Base-by-base conservation (phyloP, 1,140 invertebrate species). In the Papilio dardanus region DNA sequence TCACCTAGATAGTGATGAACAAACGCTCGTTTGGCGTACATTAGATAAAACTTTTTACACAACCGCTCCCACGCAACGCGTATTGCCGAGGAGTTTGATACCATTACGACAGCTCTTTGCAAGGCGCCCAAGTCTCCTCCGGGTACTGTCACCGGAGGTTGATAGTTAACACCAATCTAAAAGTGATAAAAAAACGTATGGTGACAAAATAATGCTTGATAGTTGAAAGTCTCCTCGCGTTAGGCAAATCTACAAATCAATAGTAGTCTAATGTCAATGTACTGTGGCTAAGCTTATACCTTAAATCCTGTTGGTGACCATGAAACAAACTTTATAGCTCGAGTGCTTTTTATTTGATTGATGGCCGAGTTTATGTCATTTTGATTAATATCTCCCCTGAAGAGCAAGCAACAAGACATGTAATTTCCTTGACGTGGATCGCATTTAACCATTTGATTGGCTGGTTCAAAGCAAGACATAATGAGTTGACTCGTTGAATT, bases 391-490 rank as follows among this genome's bases (percentile, higher is more conserved):
- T 96, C 95, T 19, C 95, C 95, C 75, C 94, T 86, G 82, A 97
- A 97, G 1, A 97, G 88, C 88, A 97, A 94, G 86, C 96, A 97
- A 76, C 96, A 96, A 2, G 96, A 96, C 96, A 97, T 97, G 76
- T 96, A 96, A 78, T 95, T 96, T 6, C 96, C 96, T 62, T 91
- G 89, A 3, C 95, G 93, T 0, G 96, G 96, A 88, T 96, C 95
- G 81, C 96, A 97, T 82, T 97, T 95, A 0, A 97, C 96, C 97
- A 98, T 97, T 91, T 97, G 97, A 87, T 97, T 97, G 28, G 93
- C 86, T n/a, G 96, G 95, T 80, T 98, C 96, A 79, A 98, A 98
- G 79, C 97, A 97, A 3, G 95, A 94, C 86, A 95, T 96, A 40
- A 97, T 97, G 46, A 98, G 95, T 76, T 97, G 96, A 8, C 95